Conservation (phyloP, 2,113 vertebrate species). For the Irena cyanogastra region DNA sequence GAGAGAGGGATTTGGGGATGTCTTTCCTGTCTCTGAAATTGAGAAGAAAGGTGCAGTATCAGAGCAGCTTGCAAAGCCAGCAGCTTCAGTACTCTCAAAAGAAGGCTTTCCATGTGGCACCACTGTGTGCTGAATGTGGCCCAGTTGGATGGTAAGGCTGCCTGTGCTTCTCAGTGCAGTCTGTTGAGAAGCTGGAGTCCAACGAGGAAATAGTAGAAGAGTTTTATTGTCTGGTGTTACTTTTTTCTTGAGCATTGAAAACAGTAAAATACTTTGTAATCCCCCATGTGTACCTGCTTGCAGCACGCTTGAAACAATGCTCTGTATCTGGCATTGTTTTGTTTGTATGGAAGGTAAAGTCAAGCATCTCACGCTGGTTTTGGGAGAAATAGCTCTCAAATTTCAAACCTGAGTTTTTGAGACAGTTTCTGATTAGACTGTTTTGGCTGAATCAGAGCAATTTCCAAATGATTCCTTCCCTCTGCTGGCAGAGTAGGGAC, state of each 20-base stretch:
- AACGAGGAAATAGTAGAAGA: rapidly evolving
- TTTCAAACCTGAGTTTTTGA: neutral
- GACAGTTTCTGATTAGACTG: neutral
- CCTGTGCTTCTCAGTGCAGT: neutral
- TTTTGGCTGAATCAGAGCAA: neutral
- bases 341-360: neutral
- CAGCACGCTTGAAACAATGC: neutral
- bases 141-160: neutral
- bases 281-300: rapidly evolving
- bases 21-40: neutral
- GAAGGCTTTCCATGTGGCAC: rapidly evolving
- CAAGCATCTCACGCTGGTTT: neutral
- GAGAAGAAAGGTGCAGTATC: neutral
- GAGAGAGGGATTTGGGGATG: neutral
- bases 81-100: neutral
- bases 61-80: neutral
- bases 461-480: neutral
- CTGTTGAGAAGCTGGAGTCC: neutral
- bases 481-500: neutral
- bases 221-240: neutral
- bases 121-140: neutral
- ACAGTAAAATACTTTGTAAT: neutral
- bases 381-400: neutral
- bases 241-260: neutral
- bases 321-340: neutral